phyloP scores from a whole-genome alignment of 1,140 invertebrate genomes.

The Hesperophylax magnus region DNA sequence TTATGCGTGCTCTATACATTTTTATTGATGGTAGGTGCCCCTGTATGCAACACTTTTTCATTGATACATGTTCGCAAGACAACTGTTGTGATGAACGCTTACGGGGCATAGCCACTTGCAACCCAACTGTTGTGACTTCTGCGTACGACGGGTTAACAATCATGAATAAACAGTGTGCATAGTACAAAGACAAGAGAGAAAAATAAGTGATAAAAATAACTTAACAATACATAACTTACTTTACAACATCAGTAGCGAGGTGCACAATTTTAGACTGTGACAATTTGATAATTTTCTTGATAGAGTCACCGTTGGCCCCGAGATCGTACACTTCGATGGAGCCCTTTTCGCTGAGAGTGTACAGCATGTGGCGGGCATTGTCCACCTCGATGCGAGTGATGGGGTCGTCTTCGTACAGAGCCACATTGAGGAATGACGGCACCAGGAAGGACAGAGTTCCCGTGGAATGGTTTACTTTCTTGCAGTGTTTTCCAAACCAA shows the following conservation, averaged over 20 bases:
- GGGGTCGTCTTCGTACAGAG: conserved; percentile 89
- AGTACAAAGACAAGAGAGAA: no score
- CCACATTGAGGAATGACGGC: conserved; percentile 90
- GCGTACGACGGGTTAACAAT: no score
- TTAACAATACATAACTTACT: conserved; percentile 69
- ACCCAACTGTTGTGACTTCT: no score
- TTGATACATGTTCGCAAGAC: no score
- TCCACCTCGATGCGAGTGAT: conserved; percentile 93
- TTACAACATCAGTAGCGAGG: conserved; percentile 83
- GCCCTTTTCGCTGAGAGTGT: conserved; percentile 88
- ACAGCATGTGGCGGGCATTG: conserved; percentile 91
- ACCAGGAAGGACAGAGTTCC: conserved; percentile 89
- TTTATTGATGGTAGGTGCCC: no score
- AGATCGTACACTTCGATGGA: conserved; percentile 92
- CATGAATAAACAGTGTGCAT: no score
- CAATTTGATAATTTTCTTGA: conserved; percentile 81
- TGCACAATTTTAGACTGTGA: conserved; percentile 85
- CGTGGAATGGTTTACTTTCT: conserved; percentile 95
- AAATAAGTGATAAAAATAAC: no score
- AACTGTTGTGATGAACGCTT: no score
- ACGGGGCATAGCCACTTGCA: no score
- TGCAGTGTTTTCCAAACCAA: conserved; percentile 96
- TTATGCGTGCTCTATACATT: no score
- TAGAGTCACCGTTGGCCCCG: conserved; percentile 82
- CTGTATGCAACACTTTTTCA: no score